phyloP scores from a whole-genome alignment of 2,888 invertebrate species.

The Brachycybe producta region DNA sequence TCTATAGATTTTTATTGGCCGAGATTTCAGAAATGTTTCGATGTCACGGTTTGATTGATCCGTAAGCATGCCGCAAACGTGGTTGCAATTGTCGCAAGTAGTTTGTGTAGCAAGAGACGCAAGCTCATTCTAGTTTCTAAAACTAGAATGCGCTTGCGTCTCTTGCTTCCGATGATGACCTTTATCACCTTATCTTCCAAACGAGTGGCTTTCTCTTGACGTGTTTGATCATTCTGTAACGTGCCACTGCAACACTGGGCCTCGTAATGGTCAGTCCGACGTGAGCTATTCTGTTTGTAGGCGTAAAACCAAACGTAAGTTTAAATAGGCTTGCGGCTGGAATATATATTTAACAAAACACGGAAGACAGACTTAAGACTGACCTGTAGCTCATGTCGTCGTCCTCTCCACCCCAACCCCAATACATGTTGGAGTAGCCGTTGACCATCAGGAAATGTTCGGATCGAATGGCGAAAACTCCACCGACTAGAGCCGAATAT shows the following conservation, averaged over 20 bases:
- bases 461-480: constrained; percentile 78
- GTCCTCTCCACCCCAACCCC: constrained; percentile 98
- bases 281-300: constrained; percentile 32
- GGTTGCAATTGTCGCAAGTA: too few relatives aligned
- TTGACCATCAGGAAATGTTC: constrained; percentile 78
- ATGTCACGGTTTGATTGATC: too few relatives aligned
- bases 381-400: constrained; percentile 75
- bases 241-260: constrained; percentile 38
- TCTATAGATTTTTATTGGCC: too few relatives aligned
- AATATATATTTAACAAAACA: too few relatives aligned
- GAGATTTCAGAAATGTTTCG: too few relatives aligned
- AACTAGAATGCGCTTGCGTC: background rate
- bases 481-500: constrained; percentile 83
- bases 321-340: too few relatives aligned
- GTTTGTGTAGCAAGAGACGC: too few relatives aligned
- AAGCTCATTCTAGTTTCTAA: too few relatives aligned
- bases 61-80: too few relatives aligned
- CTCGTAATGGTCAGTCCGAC: constrained; percentile 36
- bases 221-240: constrained; percentile 46
- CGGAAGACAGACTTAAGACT: too few relatives aligned
- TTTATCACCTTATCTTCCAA: constrained; percentile 1
- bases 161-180: background rate
- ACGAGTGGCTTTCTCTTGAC: constrained; percentile 21
- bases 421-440: constrained; percentile 78
- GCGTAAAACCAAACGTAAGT: too few relatives aligned